Percentiles rank a stretch among this genome's conserved stretches.
Evolutionary conservation across 1,140 invertebrate genomes (phyloP).

Genomic region (Polyergus mexicanus): DNA sequence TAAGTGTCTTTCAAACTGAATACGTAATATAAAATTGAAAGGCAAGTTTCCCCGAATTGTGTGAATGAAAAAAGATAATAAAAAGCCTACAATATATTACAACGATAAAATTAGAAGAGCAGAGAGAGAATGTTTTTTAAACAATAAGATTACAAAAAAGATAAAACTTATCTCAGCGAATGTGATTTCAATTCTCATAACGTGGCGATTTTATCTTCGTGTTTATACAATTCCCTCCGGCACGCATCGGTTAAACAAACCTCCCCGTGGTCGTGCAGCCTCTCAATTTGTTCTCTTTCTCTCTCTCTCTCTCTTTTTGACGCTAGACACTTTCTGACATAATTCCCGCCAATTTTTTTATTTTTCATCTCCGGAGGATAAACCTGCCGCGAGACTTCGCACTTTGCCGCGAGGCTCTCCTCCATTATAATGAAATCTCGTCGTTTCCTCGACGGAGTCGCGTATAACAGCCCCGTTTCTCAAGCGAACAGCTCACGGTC

Average conservation of each 20-base stretch:
- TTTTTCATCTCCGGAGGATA: constrained; percentile 34
- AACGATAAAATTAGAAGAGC: not conserved
- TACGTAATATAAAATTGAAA: not conserved
- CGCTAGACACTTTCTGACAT: constrained; percentile 50
- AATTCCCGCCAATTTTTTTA: constrained; percentile 59
- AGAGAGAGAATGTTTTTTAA: no score
- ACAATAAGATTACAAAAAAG: not conserved
- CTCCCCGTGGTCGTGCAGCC: not conserved
- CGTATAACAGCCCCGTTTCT: constrained; percentile 38
- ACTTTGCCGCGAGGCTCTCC: constrained; percentile 45
- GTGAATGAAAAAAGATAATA: not conserved
- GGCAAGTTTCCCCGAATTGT: not conserved
- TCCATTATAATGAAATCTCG: constrained; percentile 68
- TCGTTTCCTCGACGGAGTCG: constrained; percentile 40
- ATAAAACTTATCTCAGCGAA: constrained; percentile 20
- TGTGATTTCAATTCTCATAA: not conserved
- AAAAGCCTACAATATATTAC: not conserved
- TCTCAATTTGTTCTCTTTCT: constrained; percentile 2
- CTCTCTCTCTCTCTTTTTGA: not conserved
- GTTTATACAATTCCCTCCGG: constrained; percentile 44
- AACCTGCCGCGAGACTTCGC: constrained; percentile 49
- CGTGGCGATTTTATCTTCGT: constrained; percentile 18
- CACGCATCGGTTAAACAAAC: constrained; percentile 36
- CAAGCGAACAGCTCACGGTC: constrained; percentile 14
- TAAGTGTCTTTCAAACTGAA: not conserved